Evolutionary conservation across 2,888 invertebrate species (phyloP).

Genomic region (Crioceris asparagi): DNA sequence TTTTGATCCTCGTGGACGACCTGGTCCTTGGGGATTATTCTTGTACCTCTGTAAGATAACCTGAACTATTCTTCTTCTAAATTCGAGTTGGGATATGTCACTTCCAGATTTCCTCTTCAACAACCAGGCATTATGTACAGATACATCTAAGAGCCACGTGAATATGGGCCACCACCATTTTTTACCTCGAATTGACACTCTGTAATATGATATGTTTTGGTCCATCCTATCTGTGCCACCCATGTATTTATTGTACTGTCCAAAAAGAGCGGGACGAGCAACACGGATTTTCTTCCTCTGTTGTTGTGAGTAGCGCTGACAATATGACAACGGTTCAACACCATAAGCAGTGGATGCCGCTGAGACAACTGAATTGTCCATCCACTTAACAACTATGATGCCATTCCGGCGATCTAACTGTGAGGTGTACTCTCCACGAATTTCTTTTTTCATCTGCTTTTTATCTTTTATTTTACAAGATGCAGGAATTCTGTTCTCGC

Average conservation of each 20-base stretch:
- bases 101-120: constrained; percentile 7
- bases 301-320: constrained; percentile 13
- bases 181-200: constrained; percentile 6
- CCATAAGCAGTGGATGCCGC: constrained; percentile 18
- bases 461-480: constrained; percentile 2
- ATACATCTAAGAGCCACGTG: constrained; percentile 13
- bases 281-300: constrained; percentile 15
- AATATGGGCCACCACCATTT: constrained; percentile 16
- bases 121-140: constrained; percentile 16
- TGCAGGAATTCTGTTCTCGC: constrained; percentile 3
- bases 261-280: constrained; percentile 13
- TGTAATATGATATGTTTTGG: constrained; percentile 6
- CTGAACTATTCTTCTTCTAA: constrained; percentile 9
- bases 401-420: too few species aligned
- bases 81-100: constrained; percentile 11
- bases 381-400: constrained; percentile 20
- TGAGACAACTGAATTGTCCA: constrained; percentile 25
- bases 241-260: constrained; percentile 18
- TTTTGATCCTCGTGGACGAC: too few species aligned
- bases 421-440: constrained; percentile 20
- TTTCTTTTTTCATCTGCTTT: constrained; percentile 6
- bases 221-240: constrained; percentile 15
- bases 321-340: constrained; percentile 11
- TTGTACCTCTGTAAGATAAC: constrained; percentile 7
- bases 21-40: too few species aligned